These are phyloP conservation scores for Actenoides hombroni DNA, from an alignment of 2,113 vertebrate species.

Conservation along the genomic window DNA sequence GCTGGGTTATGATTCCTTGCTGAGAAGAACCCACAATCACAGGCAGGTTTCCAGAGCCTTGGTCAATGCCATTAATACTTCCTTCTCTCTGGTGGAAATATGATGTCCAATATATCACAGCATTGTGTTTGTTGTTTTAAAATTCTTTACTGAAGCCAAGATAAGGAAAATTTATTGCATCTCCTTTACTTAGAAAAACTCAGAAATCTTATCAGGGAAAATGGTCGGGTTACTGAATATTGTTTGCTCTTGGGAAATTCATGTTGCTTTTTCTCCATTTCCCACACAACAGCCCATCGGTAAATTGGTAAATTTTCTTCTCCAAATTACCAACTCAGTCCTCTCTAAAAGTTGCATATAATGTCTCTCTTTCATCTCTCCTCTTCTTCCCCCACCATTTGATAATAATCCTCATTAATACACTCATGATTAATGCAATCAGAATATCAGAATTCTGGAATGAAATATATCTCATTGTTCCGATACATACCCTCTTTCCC, in stretches of 20 bases:
- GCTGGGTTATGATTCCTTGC: not conserved
- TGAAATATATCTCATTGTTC: not conserved
- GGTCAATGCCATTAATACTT: constrained; percentile 6
- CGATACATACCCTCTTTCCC: not conserved
- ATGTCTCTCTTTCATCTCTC: not conserved
- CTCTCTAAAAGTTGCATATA: not conserved
- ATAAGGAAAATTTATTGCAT: constrained; percentile 43
- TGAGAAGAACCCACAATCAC: not conserved
- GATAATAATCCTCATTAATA: not conserved
- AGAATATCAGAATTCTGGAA: not conserved
- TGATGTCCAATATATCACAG: not conserved
- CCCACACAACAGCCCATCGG: not conserved
- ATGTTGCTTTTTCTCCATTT: not conserved
- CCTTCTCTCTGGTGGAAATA: not conserved
- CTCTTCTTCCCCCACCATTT: not conserved
- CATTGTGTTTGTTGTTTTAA: constrained; percentile 26
- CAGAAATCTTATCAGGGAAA: not conserved
- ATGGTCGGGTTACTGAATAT: not conserved
- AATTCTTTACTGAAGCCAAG: constrained; percentile 30
- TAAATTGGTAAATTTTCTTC: not conserved
- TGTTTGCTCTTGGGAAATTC: not conserved
- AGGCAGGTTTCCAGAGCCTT: not conserved
- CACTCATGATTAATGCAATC: not conserved
- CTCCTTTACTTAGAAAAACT: not conserved
- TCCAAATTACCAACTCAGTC: not conserved